phyloP scores from a whole-genome alignment of 2,797 vertebrate species.

The Petrocephalus schoutedeni region DNA sequence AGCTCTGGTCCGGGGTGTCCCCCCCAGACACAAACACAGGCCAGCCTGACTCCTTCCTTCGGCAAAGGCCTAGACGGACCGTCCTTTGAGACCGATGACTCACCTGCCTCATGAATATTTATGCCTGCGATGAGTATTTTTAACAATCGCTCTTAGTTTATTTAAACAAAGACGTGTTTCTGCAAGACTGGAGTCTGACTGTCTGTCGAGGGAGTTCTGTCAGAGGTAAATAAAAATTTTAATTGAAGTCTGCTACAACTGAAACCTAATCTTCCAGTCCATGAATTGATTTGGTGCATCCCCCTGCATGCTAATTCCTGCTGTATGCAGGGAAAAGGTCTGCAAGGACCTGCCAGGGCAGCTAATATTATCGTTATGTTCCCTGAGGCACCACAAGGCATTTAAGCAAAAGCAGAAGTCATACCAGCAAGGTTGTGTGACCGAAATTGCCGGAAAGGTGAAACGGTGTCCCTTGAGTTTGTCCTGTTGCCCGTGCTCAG shows the following conservation, averaged over 20 bases:
- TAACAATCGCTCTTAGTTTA: constrained; percentile 20
- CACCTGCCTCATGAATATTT: constrained; percentile 13
- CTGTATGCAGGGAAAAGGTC: not conserved
- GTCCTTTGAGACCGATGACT: constrained; percentile 1
- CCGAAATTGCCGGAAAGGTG: not conserved
- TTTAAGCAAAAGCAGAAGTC: not conserved
- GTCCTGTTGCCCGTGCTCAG: not conserved
- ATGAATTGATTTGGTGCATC: constrained; percentile 16
- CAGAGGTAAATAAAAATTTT: constrained; percentile 21
- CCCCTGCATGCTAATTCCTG: not conserved
- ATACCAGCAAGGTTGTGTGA: not conserved
- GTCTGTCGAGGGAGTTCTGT: constrained; percentile 16
- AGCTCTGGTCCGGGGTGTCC: not conserved
- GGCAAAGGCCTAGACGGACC: not conserved
- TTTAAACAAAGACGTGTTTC: constrained; percentile 17
- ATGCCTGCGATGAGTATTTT: constrained; percentile 11
- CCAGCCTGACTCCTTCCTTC: not conserved
- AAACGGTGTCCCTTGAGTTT: not conserved
- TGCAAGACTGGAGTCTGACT: constrained; percentile 18
- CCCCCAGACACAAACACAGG: not conserved
- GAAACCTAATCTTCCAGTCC: constrained; percentile 18
- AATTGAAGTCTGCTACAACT: constrained; percentile 19
- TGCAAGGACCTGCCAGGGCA: not conserved
- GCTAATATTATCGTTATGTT: not conserved
- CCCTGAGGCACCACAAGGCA: not conserved